Percentiles rank a stretch among this genome's conserved stretches.
Conservation (phyloP, 1,140 invertebrate genomes). For the Lepidostoma basale region DNA sequence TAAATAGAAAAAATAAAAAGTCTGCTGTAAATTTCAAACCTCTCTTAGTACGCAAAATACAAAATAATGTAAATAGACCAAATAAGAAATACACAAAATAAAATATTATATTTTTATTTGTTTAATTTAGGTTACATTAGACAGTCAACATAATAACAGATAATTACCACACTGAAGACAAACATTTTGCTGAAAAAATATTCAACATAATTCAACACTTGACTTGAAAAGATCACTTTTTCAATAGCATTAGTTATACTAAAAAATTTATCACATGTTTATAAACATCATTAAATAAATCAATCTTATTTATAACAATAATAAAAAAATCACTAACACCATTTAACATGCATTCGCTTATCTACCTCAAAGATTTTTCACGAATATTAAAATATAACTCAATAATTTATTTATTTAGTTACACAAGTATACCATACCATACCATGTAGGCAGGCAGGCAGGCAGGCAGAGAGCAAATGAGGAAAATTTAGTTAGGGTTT, state of each 20-base stretch:
- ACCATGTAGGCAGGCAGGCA: no score
- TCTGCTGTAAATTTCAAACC: constrained; percentile 27
- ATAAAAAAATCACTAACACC: background rate
- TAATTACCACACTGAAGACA: constrained; percentile 9
- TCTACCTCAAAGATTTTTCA: no score
- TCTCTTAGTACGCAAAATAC: constrained; percentile 33
- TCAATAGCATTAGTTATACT: background rate
- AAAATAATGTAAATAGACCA: constrained; percentile 35
- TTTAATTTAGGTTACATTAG: constrained; percentile 40
- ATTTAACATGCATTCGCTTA: background rate
- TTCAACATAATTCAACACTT: background rate
- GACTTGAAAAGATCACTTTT: constrained; percentile 3
- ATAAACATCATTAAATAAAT: background rate
- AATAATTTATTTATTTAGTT: no score
- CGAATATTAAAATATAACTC: no score
- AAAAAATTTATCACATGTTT: constrained; percentile 7
- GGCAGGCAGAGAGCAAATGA: no score
- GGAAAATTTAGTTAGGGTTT: no score
- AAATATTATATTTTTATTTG: constrained; percentile 34
- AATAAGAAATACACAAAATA: constrained; percentile 32
- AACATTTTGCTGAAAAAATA: background rate
- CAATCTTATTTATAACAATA: background rate
- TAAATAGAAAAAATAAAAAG: background rate
- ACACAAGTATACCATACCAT: no score
- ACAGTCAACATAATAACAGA: constrained; percentile 38